These are phyloP conservation scores for Gallinago undulata DNA, from an alignment of 2,113 vertebrate genomes.

Conservation along the genomic window DNA sequence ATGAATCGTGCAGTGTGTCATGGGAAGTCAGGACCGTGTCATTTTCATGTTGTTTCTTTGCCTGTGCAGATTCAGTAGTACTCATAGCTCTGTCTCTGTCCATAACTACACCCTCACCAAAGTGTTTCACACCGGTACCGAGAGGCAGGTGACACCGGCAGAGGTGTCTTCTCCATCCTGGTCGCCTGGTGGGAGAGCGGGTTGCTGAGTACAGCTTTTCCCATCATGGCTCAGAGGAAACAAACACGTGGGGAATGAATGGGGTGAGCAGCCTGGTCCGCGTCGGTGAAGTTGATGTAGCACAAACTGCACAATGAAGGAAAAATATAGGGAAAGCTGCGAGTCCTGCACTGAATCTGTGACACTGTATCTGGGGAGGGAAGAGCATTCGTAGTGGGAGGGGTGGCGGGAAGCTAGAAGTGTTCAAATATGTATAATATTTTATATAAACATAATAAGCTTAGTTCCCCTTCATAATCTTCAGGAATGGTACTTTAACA, in stretches of 20 bases:
- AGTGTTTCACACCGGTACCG: neutral
- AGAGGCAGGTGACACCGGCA: neutral
- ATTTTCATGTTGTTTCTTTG: slow-evolving; percentile 37
- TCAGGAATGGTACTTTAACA: slow-evolving; percentile 74
- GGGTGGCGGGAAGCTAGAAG: slow-evolving; percentile 52
- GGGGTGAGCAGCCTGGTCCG: slow-evolving; percentile 18
- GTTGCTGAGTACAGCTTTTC: neutral
- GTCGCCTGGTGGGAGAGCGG: neutral
- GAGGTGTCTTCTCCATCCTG: slow-evolving; percentile 7
- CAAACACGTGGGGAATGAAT: neutral
- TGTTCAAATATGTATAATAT: slow-evolving; percentile 69
- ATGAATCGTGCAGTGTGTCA: neutral
- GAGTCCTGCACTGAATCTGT: slow-evolving; percentile 64
- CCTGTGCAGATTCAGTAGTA: slow-evolving; percentile 44
- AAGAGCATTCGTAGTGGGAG: slow-evolving; percentile 1
- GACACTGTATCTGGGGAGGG: slow-evolving; percentile 55
- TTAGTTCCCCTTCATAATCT: slow-evolving; percentile 75
- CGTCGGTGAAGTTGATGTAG: slow-evolving; percentile 43
- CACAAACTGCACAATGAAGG: slow-evolving; percentile 71
- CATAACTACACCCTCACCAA: neutral
- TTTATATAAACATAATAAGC: slow-evolving; percentile 75
- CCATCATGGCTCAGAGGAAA: neutral
- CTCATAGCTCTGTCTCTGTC: slow-evolving; percentile 31
- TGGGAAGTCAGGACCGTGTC: slow-evolving; percentile 38
- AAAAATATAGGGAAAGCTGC: slow-evolving; percentile 52